Conservation (phyloP, 2,888 invertebrate species). For the Lasioglossum leucozonium region DNA sequence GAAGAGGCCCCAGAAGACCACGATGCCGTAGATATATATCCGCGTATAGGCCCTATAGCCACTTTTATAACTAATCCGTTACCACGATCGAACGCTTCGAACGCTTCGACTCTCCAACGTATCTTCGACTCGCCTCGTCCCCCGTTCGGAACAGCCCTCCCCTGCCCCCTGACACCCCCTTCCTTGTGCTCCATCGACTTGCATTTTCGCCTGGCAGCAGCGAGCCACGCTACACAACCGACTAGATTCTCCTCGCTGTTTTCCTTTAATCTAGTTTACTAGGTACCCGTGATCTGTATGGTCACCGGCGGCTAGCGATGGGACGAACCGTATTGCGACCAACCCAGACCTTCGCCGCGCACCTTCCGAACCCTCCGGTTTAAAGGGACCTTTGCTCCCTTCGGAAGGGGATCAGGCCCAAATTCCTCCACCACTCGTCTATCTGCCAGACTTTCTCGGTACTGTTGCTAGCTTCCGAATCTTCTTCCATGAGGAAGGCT, state of each 20-base stretch:
- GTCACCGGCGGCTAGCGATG: slow-evolving; percentile 3
- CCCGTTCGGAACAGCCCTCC: background rate
- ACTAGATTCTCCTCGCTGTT: slow-evolving; percentile 49
- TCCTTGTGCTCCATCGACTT: slow-evolving; percentile 4
- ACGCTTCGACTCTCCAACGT: slow-evolving; percentile 20
- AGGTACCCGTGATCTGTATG: slow-evolving; percentile 34
- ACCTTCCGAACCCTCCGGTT: background rate
- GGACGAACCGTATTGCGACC: background rate
- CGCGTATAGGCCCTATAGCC: slow-evolving; percentile 70
- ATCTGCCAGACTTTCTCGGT: background rate
- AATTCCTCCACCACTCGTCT: background rate
- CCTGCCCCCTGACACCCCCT: background rate
- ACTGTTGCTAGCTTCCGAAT: background rate
- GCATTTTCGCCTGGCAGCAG: slow-evolving; percentile 26
- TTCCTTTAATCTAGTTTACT: slow-evolving; percentile 70
- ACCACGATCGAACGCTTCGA: slow-evolving; percentile 77
- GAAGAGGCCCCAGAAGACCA: slow-evolving; percentile 64
- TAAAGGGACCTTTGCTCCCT: background rate
- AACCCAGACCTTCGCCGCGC: background rate
- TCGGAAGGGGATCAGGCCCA: background rate
- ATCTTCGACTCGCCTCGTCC: slow-evolving; percentile 25
- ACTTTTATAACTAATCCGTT: slow-evolving; percentile 82
- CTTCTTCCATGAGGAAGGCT: background rate
- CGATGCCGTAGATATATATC: slow-evolving; percentile 67
- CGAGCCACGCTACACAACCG: slow-evolving; percentile 23